These are phyloP conservation scores for Archilochus colubris DNA, from an alignment of 2,113 vertebrate genomes.

Conservation along the genomic window DNA sequence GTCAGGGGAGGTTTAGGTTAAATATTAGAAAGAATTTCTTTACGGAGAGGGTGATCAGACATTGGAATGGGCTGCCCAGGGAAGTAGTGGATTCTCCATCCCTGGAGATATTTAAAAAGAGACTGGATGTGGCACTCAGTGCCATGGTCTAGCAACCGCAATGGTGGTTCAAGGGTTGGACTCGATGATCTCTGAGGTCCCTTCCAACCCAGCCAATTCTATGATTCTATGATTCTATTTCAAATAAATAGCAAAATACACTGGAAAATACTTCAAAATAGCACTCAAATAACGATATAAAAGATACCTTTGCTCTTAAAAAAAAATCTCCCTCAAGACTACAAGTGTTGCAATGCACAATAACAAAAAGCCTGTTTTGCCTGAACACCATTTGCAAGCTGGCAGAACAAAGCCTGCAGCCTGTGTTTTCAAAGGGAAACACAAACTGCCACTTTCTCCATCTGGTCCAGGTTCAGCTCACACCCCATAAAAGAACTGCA, in stretches of 20 bases:
- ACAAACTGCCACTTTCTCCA: conserved; percentile 36
- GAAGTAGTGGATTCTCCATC: too few relatives aligned
- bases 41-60: too few relatives aligned
- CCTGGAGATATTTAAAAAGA: too few relatives aligned
- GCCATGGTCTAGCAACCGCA: too few relatives aligned
- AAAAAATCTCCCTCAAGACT: neutral
- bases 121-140: too few relatives aligned
- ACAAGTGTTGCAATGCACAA: neutral
- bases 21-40: too few relatives aligned
- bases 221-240: neutral
- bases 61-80: too few relatives aligned
- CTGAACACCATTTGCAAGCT: neutral
- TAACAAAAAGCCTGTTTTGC: neutral
- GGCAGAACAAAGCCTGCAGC: neutral
- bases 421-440: conserved; percentile 33
- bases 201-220: too few relatives aligned
- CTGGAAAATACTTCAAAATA: conserved; percentile 4
- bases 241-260: neutral
- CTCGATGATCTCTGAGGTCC: too few relatives aligned
- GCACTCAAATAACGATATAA: neutral
- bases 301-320: neutral
- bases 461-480: conserved; percentile 54
- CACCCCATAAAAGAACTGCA: conserved; percentile 56
- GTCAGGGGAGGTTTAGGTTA: too few relatives aligned
- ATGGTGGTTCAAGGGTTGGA: too few relatives aligned